phyloP scores from a whole-genome alignment of 2,113 vertebrate genomes.

The Tetrao urogallus region DNA sequence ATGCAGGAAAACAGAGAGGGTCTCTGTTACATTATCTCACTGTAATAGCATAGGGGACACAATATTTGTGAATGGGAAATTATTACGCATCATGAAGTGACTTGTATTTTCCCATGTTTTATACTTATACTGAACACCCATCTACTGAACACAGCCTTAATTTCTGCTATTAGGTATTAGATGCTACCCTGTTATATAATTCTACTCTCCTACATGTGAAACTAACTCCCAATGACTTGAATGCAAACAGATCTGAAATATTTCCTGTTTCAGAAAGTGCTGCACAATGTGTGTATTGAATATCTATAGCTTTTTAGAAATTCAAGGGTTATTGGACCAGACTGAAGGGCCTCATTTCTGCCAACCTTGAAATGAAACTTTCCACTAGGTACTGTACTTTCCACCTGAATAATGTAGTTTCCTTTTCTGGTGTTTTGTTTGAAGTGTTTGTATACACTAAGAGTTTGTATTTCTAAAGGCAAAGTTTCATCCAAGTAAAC shows the following conservation, averaged over 20 bases:
- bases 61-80: background rate
- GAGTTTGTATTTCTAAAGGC: background rate
- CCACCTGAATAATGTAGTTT: background rate
- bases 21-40: background rate
- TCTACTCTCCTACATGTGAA: background rate
- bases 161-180: background rate
- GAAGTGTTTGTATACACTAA: background rate
- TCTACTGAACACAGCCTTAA: background rate
- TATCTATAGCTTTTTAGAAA: background rate
- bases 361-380: background rate
- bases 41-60: background rate
- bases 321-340: background rate
- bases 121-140: background rate
- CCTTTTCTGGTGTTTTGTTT: background rate
- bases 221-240: background rate
- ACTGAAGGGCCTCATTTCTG: background rate
- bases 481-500: background rate
- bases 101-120: background rate
- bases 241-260: background rate
- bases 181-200: background rate
- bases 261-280: background rate
- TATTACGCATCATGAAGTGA: fast-evolving
- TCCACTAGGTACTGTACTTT: background rate
- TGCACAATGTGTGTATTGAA: background rate
- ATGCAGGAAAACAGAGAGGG: background rate